Percentiles rank a stretch among this genome's conserved stretches.
These are phyloP conservation scores for Pollenia griseotomentosa DNA, from an alignment of 2,888 invertebrate genomes.

Conservation along the genomic window DNA sequence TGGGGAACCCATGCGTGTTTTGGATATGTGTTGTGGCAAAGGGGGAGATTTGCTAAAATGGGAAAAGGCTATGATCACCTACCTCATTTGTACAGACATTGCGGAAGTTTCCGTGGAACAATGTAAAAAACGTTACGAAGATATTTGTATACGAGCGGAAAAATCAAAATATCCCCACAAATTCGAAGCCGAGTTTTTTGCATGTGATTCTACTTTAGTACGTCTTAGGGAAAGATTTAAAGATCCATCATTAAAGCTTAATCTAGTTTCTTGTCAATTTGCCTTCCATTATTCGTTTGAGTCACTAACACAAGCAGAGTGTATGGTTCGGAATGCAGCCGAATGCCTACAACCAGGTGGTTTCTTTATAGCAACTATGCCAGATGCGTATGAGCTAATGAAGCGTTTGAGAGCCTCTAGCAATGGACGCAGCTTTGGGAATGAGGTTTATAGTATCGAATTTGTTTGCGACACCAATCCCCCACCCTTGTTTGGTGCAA, in stretches of 20 bases:
- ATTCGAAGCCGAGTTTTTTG: conserved; percentile 95
- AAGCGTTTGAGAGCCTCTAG: conserved; percentile 87
- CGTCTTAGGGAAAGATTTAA: conserved; percentile 90
- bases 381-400: conserved; percentile 96
- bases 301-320: conserved; percentile 93
- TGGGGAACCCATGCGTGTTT: conserved; percentile 89
- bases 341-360: conserved; percentile 96
- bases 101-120: conserved; percentile 96
- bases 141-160: conserved; percentile 85
- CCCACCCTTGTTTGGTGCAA: conserved; percentile 96
- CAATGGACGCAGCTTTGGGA: conserved; percentile 88
- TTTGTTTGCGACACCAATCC: conserved; percentile 88
- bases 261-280: conserved; percentile 98
- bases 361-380: conserved; percentile 98
- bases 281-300: conserved; percentile 99
- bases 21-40: conserved; percentile 99
- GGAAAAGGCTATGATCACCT: conserved; percentile 91
- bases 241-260: conserved; percentile 91
- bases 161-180: conserved; percentile 83
- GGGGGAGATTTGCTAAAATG: conserved; percentile 99
- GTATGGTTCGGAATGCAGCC: conserved; percentile 96
- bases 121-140: conserved; percentile 92
- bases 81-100: conserved; percentile 96
- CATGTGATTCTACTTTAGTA: conserved; percentile 95
- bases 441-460: conserved; percentile 90